These are phyloP conservation scores for Cantharis rustica DNA, from an alignment of 2,888 invertebrate species.

Conservation along the genomic window DNA sequence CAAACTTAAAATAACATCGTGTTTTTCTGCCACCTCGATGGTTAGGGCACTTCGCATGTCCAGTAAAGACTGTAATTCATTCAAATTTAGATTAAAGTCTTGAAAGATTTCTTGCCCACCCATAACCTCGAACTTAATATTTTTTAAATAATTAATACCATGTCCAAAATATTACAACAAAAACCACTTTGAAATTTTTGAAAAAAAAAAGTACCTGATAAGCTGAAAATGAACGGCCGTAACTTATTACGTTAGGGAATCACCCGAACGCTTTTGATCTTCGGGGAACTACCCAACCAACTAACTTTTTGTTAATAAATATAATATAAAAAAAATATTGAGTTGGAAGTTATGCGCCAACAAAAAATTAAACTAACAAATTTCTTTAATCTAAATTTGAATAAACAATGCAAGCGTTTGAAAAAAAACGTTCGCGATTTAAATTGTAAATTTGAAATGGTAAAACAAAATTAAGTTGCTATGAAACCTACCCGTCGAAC, in stretches of 20 bases:
- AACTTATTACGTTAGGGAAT: neutral
- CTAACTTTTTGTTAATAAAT: too few relatives aligned
- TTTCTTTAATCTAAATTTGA: constrained; percentile 34
- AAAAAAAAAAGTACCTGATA: too few relatives aligned
- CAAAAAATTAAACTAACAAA: neutral
- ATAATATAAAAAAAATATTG: too few relatives aligned
- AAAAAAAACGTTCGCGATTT: neutral
- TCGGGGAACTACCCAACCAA: too few relatives aligned
- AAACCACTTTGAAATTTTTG: neutral
- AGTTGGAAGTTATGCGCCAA: too few relatives aligned
- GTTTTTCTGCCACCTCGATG: constrained; percentile 63
- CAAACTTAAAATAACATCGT: constrained; percentile 60
- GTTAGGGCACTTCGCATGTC: constrained; percentile 63
- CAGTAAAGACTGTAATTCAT: constrained; percentile 53
- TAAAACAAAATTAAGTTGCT: neutral
- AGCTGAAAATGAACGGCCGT: neutral
- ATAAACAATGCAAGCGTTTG: constrained; percentile 9
- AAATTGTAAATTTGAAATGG: neutral
- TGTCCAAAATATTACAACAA: too few relatives aligned
- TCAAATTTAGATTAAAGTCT: constrained; percentile 38
- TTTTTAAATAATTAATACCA: neutral
- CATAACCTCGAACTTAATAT: neutral
- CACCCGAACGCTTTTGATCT: neutral
- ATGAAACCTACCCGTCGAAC: constrained; percentile 41
- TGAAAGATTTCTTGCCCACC: neutral